A percentile compares a stretch with the other conserved stretches of the same genome.
phyloP scores from a whole-genome alignment of 1,140 invertebrate genomes.

The Drosophila navojoa region DNA sequence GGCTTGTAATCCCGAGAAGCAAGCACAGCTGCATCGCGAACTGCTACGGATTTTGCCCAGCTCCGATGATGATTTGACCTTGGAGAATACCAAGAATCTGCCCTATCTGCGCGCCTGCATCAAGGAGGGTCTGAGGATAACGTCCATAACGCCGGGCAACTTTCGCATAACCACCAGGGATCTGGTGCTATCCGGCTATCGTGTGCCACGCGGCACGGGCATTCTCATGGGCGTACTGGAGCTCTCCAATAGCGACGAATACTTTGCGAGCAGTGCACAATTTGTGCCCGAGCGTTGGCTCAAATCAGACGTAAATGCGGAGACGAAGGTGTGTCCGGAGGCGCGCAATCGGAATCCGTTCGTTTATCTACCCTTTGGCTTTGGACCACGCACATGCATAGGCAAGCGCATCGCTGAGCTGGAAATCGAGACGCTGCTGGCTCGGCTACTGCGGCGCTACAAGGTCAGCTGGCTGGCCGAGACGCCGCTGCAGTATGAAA shows the following conservation, averaged over 20 bases:
- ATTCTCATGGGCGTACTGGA: constrained; percentile 61
- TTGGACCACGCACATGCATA: constrained; percentile 86
- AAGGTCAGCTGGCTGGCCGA: constrained; percentile 71
- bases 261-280: constrained; percentile 88
- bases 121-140: constrained; percentile 89
- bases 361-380: constrained; percentile 85
- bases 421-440: constrained; percentile 87
- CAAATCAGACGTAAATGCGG: constrained; percentile 19
- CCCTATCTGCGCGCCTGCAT: constrained; percentile 86
- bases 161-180: constrained; percentile 90
- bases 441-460: constrained; percentile 86
- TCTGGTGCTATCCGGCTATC: constrained; percentile 90
- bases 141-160: constrained; percentile 93
- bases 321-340: constrained; percentile 76
- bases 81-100: constrained; percentile 74
- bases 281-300: constrained; percentile 92
- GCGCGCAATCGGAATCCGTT: constrained; percentile 58
- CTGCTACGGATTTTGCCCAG: constrained; percentile 72
- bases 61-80: constrained; percentile 73
- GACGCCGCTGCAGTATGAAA: constrained; percentile 61
- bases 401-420: constrained; percentile 89
- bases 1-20: constrained; percentile 84
- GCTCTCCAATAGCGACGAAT: constrained; percentile 65
- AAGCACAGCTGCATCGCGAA: constrained; percentile 85
- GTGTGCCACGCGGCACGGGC: constrained; percentile 90